These are phyloP conservation scores for Caranx ignobilis DNA, from an alignment of 2,113 vertebrate species.

Conservation along the genomic window DNA sequence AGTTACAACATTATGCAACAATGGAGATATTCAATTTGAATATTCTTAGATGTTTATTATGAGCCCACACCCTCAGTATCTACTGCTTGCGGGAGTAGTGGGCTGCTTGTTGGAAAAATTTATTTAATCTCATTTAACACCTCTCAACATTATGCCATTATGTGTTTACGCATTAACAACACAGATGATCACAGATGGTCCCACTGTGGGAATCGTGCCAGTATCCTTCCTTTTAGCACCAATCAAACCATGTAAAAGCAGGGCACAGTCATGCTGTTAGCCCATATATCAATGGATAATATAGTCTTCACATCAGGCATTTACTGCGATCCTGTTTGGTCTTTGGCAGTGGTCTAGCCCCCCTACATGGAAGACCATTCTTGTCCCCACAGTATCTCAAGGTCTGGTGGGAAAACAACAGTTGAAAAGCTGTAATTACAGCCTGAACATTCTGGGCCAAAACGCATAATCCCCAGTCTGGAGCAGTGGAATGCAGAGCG, in stretches of 20 bases:
- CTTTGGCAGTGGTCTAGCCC: conserved; percentile 42
- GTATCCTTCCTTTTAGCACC: conserved; percentile 50
- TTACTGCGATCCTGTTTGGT: conserved; percentile 49
- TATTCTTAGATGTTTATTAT: conserved; percentile 35
- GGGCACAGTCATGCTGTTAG: conserved; percentile 22
- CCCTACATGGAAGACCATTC: conserved; percentile 53
- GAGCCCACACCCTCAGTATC: conserved; percentile 5
- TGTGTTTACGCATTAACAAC: conserved; percentile 61
- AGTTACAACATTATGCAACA: conserved; percentile 13
- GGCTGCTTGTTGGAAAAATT: conserved; percentile 41
- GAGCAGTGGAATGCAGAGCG: conserved; percentile 81
- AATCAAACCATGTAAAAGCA: conserved; percentile 49
- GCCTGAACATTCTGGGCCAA: conserved; percentile 73
- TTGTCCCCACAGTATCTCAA: conserved; percentile 71
- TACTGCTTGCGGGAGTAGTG: conserved; percentile 26
- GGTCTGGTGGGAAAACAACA: conserved; percentile 78
- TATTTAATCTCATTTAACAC: conserved; percentile 66
- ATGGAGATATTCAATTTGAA: conserved; percentile 14
- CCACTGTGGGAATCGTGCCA: conserved; percentile 62
- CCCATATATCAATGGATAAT: conserved; percentile 51
- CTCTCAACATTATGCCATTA: conserved; percentile 57
- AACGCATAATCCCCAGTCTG: conserved; percentile 81
- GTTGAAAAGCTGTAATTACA: conserved; percentile 82
- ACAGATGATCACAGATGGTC: conserved; percentile 72
- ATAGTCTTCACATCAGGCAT: conserved; percentile 50